These are phyloP conservation scores for Dendronephthya gigantea DNA, from an alignment of 64 coral and sea anemone species.

Conservation along the genomic window DNA sequence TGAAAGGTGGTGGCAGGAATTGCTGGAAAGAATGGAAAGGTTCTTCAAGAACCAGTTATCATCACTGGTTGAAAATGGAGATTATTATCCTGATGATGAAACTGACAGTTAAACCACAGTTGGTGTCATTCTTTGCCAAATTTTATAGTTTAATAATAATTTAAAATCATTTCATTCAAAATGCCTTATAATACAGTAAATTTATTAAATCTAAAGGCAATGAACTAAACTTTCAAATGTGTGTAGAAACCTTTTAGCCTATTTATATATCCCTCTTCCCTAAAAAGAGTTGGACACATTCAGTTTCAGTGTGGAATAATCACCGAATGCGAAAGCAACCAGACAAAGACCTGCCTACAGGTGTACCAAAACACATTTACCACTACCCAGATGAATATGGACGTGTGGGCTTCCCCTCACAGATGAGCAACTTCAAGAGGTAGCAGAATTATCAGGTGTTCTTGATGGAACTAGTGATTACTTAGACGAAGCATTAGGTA, in stretches of 20 bases:
- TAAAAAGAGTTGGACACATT: not conserved
- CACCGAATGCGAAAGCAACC: not conserved
- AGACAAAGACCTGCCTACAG: not conserved
- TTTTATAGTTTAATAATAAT: too few relatives aligned
- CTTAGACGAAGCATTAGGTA: not conserved
- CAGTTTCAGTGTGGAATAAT: not conserved
- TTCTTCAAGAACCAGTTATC: not conserved
- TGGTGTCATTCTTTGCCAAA: not conserved
- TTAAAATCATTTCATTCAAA: too few relatives aligned
- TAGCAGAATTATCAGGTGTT: slow-evolving; percentile 1
- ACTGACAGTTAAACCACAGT: not conserved
- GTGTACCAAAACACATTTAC: not conserved
- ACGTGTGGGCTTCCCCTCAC: not conserved
- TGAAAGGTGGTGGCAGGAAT: not conserved
- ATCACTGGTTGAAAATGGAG: not conserved
- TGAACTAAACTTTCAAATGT: too few relatives aligned
- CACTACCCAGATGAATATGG: not conserved
- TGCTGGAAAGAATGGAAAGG: slow-evolving; percentile 1
- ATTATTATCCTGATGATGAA: not conserved
- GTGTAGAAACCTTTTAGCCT: not conserved
- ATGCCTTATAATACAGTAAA: too few relatives aligned
- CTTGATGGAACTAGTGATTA: not conserved
- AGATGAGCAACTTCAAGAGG: not conserved
- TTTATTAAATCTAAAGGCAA: too few relatives aligned
- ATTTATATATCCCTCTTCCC: not conserved